Conservation (phyloP, 2,113 vertebrate genomes). For the Motacilla tschutschensis region DNA sequence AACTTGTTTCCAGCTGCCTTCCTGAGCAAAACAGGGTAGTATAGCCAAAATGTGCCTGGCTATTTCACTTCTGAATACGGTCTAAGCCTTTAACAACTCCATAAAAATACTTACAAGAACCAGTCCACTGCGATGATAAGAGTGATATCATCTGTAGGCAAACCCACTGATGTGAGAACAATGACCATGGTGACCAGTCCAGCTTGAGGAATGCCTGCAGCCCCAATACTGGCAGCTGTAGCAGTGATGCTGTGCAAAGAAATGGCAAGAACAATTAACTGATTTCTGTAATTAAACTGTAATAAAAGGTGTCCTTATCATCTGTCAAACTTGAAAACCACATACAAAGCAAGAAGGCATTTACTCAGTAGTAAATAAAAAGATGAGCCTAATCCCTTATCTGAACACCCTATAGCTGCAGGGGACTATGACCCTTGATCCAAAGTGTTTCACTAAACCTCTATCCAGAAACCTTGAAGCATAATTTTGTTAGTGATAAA, state of each 20-base stretch:
- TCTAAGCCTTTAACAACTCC: background rate
- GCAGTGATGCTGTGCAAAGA: conserved; percentile 87
- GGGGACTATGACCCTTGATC: background rate
- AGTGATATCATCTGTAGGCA: conserved; percentile 94
- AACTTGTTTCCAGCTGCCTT: background rate
- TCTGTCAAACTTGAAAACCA: background rate
- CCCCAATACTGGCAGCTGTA: conserved; percentile 95
- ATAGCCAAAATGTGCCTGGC: background rate
- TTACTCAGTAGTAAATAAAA: background rate
- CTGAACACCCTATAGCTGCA: background rate
- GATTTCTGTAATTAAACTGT: background rate
- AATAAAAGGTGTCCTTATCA: background rate
- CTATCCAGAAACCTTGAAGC: background rate
- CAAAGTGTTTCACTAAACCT: background rate
- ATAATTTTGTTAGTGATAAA: background rate
- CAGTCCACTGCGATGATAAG: conserved; percentile 97
- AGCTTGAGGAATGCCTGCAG: conserved; percentile 96
- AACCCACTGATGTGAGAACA: conserved; percentile 93
- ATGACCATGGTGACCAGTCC: conserved; percentile 98
- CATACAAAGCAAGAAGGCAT: background rate
- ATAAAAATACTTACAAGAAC: conserved; percentile 90
- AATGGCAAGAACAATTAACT: background rate
- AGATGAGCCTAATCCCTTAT: background rate
- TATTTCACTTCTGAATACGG: background rate
- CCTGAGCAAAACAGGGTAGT: background rate